These are phyloP conservation scores for Calephelis nemesis DNA, from an alignment of 1,140 invertebrate genomes.

Conservation along the genomic window DNA sequence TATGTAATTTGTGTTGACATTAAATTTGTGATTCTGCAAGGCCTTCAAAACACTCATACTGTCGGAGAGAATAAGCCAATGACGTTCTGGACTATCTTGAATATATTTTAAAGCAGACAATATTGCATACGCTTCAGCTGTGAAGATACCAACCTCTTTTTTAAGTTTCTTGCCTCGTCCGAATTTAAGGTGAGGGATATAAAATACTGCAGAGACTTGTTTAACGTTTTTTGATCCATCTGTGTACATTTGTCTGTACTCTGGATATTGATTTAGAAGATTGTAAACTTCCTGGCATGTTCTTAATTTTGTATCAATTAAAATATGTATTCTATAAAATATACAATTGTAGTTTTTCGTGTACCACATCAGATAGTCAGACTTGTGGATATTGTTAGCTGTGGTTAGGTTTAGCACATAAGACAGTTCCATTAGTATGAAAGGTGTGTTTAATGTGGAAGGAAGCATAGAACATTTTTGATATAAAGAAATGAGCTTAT, in stretches of 20 bases:
- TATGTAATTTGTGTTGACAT: background rate
- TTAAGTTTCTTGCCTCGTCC: too few species aligned
- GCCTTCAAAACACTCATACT: too few species aligned
- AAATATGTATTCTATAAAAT: background rate
- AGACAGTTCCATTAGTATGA: slow-evolving; percentile 17
- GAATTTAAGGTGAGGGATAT: too few species aligned
- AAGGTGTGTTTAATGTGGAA: slow-evolving; percentile 13
- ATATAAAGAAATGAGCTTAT: slow-evolving; percentile 16
- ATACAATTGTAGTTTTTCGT: background rate
- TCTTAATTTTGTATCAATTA: background rate
- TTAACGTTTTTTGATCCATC: too few species aligned
- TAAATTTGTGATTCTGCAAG: background rate
- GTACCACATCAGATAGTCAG: slow-evolving; percentile 3
- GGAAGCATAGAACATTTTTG: background rate
- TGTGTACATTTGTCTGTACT: too few species aligned
- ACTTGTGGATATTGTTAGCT: slow-evolving; percentile 13
- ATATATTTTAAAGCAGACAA: too few species aligned
- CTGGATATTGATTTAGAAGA: background rate
- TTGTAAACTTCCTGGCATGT: slow-evolving; percentile 14
- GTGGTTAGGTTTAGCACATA: slow-evolving; percentile 9
- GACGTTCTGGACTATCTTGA: too few species aligned
- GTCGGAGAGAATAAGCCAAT: too few species aligned
- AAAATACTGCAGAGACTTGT: too few species aligned
- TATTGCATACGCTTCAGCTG: too few species aligned
- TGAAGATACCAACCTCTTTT: too few species aligned